Evolutionary conservation across 23 tunicate genomes (phyloP).

Genomic region (Trididemnum miniatum): DNA sequence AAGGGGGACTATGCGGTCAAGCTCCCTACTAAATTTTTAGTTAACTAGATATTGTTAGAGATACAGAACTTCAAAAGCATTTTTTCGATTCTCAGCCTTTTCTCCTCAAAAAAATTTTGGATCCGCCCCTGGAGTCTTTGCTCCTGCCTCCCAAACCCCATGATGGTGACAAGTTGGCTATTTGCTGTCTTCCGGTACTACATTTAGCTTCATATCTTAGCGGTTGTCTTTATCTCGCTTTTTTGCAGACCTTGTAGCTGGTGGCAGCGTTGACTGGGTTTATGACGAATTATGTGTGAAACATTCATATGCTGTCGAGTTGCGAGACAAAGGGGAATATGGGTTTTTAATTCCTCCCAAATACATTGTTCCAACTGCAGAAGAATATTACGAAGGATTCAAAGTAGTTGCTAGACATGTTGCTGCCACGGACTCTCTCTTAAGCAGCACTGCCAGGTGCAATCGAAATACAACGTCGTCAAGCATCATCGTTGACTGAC

Average conservation of each 20-base stretch:
- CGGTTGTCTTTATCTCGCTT: not conserved
- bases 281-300: slow-evolving; percentile 58
- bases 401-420: slow-evolving; percentile 58
- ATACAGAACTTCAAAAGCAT: too few relatives aligned
- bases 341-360: slow-evolving; percentile 67
- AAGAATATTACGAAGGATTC: slow-evolving; percentile 71
- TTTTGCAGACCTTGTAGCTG: slow-evolving; percentile 60
- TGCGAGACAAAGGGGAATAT: slow-evolving; percentile 70
- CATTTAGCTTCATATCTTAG: too few relatives aligned
- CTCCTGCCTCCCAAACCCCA: too few relatives aligned
- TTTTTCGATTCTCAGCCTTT: too few relatives aligned
- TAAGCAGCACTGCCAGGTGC: not conserved
- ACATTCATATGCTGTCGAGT: slow-evolving; percentile 70
- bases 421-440: not conserved
- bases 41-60: too few relatives aligned
- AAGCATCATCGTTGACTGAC: too few relatives aligned
- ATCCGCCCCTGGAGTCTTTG: not conserved
- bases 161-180: too few relatives aligned
- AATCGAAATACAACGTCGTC: too few relatives aligned
- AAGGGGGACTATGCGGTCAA: too few relatives aligned
- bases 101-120: not conserved
- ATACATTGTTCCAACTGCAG: slow-evolving; percentile 65
- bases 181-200: too few relatives aligned
- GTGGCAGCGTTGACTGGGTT: slow-evolving; percentile 79
- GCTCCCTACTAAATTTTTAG: too few relatives aligned